Evolutionary conservation across 2,113 vertebrate genomes (phyloP).

Genomic region (Mionectes macconnelli): DNA sequence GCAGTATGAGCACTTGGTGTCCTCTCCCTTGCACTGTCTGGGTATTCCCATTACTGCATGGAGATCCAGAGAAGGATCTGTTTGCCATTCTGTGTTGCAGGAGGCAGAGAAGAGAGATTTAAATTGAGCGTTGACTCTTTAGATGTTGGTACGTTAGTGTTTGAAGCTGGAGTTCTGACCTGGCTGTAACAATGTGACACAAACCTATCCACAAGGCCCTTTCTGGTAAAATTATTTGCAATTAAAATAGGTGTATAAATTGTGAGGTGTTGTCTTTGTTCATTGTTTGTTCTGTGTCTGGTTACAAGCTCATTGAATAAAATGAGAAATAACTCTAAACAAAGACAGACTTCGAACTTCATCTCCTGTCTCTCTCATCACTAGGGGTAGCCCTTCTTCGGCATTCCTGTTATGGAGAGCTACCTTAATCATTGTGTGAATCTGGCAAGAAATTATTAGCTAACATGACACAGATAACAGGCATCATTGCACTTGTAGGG

Average conservation of each 20-base stretch:
- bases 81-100: neutral
- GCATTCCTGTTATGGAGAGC: neutral
- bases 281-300: neutral
- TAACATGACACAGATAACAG: neutral
- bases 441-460: neutral
- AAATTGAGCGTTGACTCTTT: neutral
- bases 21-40: neutral
- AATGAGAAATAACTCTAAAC: neutral
- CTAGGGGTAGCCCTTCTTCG: constrained; percentile 59
- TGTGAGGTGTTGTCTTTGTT: neutral
- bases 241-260: neutral
- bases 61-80: neutral
- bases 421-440: neutral
- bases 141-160: neutral
- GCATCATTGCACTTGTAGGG: neutral
- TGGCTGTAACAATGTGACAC: neutral
- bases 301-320: neutral
- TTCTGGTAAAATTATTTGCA: neutral
- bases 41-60: neutral
- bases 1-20: neutral
- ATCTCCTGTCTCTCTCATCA: neutral
- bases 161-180: neutral
- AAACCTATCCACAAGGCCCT: neutral
- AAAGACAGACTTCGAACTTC: neutral
- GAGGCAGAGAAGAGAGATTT: neutral